These are phyloP conservation scores for Anodontia alba DNA, from an alignment of 2,888 invertebrate species.

Conservation along the genomic window DNA sequence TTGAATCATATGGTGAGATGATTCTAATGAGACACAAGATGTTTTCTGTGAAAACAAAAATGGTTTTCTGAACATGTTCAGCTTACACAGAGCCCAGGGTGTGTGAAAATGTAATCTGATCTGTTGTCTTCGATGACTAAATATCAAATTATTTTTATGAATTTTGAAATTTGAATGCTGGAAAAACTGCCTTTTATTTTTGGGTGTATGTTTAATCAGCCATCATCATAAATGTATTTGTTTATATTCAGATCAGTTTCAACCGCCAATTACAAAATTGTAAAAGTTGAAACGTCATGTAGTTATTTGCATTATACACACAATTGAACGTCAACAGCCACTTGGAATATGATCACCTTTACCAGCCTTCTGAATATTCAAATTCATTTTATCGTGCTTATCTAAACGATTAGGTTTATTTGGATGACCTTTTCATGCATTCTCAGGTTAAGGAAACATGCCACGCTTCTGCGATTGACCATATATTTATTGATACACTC, in stretches of 20 bases:
- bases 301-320: conserved; percentile 15
- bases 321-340: conserved; percentile 8
- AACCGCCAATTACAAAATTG: conserved; percentile 6
- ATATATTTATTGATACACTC: conserved; percentile 19
- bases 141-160: conserved; percentile 15
- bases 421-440: conserved; percentile 27
- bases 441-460: conserved; percentile 24
- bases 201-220: conserved; percentile 11
- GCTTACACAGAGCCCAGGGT: background rate
- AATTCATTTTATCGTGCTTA: conserved; percentile 5
- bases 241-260: conserved; percentile 3
- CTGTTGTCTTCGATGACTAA: background rate
- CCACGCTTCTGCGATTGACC: conserved; percentile 9
- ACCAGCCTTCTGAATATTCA: conserved; percentile 2
- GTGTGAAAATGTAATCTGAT: conserved; percentile 13
- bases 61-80: too few species aligned
- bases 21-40: too few species aligned
- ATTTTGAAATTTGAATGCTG: conserved; percentile 15
- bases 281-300: background rate
- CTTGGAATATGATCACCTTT: conserved; percentile 17
- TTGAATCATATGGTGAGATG: too few species aligned
- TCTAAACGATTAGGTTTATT: conserved; percentile 16
- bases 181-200: conserved; percentile 18
- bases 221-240: background rate
- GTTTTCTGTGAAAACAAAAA: too few species aligned